Evolutionary conservation across 1,140 invertebrate genomes (phyloP), one percentile per base, ranked within the genome.

Genomic region (Leptonema lineaticorne): DNA sequence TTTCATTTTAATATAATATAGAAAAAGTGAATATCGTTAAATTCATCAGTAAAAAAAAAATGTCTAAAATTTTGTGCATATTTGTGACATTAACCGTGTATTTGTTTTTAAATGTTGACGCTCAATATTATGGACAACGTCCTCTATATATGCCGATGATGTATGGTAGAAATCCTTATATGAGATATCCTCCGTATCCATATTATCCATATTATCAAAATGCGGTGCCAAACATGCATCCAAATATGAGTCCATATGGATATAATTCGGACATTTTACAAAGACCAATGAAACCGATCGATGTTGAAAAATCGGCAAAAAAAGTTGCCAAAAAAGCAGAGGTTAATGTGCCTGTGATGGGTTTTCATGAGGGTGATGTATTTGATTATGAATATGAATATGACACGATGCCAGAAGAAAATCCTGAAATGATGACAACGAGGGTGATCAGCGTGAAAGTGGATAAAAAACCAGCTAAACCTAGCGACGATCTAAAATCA

Each of bases 361-460:
- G 57, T 20, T 59, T 59, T 16, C 57, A 59, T 18, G 18, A 30
- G 33, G 57, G 57, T 16, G 30, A 59, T 18, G 24, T 37, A 14
- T 59, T 59, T 16, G 57, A 59, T 18, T 59, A 59, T 59, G 57
- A 59, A 33, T 59, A 59, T 22, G 57, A 59, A 1, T 59, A 59
- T 16, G 57, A 59, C 24, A 59, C 28, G n/a, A n/a, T 2, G 9
- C 57, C 57, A 16, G 57, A 59, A 33, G 57, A 59, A 33, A 29
- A 53, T 53, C 50, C 57, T 2, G 30, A 59, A 30, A 28, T 24
- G 16, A 33, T 30, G 57, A 33, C n/a, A 7, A 8, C 57, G n/a
- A 30, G 16, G 6, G n/a, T 59, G 18, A 9, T 59, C 9, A 14
- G 33, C 33, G 11, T 53, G 1, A 53, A 53, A n/a, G 14, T 7